These are phyloP conservation scores for Acleris sparsana DNA, from an alignment of 2,888 invertebrate species.

Conservation along the genomic window DNA sequence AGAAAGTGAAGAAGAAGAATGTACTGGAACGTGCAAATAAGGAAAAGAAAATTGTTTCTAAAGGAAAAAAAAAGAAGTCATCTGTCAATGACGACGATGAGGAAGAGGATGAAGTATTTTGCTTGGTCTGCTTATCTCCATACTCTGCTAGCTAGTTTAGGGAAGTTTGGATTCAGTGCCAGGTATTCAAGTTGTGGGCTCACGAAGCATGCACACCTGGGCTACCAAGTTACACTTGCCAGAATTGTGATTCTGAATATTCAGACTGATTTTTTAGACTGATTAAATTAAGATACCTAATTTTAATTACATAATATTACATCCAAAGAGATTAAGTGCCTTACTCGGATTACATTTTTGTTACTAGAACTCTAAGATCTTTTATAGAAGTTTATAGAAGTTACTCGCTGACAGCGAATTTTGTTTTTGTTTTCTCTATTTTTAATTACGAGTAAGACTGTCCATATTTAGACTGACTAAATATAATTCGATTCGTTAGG, in stretches of 20 bases:
- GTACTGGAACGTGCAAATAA: too few relatives aligned
- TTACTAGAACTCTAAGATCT: background rate
- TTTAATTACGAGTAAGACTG: background rate
- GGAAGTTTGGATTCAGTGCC: conserved; percentile 27
- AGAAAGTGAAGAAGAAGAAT: background rate
- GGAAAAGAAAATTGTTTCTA: too few relatives aligned
- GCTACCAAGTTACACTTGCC: conserved; percentile 30
- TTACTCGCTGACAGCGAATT: too few relatives aligned
- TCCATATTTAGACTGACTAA: too few relatives aligned
- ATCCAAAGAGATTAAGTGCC: conserved; percentile 1
- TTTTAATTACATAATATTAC: background rate
- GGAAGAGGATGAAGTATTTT: conserved; percentile 27
- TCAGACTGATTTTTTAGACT: conserved; percentile 23
- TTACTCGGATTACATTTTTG: background rate
- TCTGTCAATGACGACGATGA: background rate
- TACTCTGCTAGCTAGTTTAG: conserved; percentile 32
- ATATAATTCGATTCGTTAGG: too few relatives aligned
- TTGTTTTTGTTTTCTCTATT: background rate
- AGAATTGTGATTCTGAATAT: conserved; percentile 36
- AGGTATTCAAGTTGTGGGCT: conserved; percentile 37
- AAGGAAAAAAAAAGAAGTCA: too few relatives aligned
- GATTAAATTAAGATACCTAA: background rate
- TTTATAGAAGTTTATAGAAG: background rate
- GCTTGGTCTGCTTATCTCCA: conserved; percentile 26
- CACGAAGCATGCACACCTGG: conserved; percentile 37